Evolutionary conservation across 1,140 invertebrate genomes (phyloP), one percentile per base, ranked within the genome.

Genomic region (Plutomurus gul): DNA sequence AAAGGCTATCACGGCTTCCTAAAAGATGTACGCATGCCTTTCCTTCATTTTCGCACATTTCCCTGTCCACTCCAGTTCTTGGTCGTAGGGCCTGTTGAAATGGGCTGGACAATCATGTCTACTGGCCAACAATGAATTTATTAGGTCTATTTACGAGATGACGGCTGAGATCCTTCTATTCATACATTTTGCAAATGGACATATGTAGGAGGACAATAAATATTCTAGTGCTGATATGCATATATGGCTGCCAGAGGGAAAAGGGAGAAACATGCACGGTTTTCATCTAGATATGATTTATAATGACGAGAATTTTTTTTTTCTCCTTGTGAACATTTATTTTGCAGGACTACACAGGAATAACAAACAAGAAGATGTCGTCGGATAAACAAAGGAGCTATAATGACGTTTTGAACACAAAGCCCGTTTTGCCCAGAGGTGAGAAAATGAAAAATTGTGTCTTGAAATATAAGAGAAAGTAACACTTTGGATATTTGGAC

Each of bases 351-450:
- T 78, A 79, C 36, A 84, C 78, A 22, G 82, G 81, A 70, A 82
- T 78, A 8, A 88, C 87, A 83, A 89, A 88, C 75, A 81, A 81
- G 75, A 83, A 81, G 43, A 46, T 71, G 76, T 87, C 87, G 49
- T 89, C 91, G 78, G 91, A 92, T 82, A 92, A 93, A 84, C 88
- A 89, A 83, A 86, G 90, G 43, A 90, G 90, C 77, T 91, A 90
- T 84, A 93, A 93, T 85, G 92, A 93, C 82, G 90, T 92, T 11
- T 25, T 81, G 27, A 82, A 81, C 33, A 51, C 65, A n/a, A 82
- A 82, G 49, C 75, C 81, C 39, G 46, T 60, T 30, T 33, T 70
- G 20, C 65, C 60, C n/a, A 46, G 78, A 79, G 81, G 81, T 82
- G 71, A 76, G 75, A 39, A 27, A 65, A n/a, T n/a, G n/a, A n/a